These are phyloP conservation scores for Pongo pygmaeus DNA, from an alignment of 2,113 vertebrate species.

Conservation along the genomic window DNA sequence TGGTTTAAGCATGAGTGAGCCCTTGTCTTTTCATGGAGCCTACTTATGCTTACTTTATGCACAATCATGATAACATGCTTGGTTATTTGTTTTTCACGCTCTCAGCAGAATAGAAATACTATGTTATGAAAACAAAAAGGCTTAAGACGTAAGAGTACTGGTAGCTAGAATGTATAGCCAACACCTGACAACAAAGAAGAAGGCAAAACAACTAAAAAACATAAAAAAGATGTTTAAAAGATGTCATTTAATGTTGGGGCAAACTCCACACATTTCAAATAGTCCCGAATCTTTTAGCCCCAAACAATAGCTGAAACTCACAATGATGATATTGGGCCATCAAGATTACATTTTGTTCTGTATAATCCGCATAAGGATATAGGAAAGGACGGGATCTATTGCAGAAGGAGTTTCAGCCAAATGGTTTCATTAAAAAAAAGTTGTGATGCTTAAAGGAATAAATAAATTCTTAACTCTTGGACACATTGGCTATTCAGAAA, in stretches of 20 bases:
- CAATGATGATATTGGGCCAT: neutral
- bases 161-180: neutral
- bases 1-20: neutral
- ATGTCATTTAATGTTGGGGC: neutral
- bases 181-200: neutral
- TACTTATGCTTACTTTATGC: neutral
- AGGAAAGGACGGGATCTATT: neutral
- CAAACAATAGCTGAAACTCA: neutral
- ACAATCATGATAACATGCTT: neutral
- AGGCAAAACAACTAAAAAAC: conserved; percentile 38
- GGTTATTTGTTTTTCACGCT: conserved; percentile 21
- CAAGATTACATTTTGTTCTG: conserved; percentile 32
- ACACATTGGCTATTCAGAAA: conserved; percentile 18
- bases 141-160: neutral
- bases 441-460: neutral
- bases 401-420: conserved; percentile 26
- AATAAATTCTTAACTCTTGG: conserved; percentile 14
- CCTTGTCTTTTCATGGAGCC: neutral
- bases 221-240: neutral
- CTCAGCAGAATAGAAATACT: neutral
- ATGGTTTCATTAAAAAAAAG: neutral
- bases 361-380: neutral
- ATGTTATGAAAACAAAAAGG: neutral
- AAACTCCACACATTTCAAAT: neutral
- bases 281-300: neutral